phyloP scores from a whole-genome alignment of 2,797 vertebrate genomes.

The Carapus acus region DNA sequence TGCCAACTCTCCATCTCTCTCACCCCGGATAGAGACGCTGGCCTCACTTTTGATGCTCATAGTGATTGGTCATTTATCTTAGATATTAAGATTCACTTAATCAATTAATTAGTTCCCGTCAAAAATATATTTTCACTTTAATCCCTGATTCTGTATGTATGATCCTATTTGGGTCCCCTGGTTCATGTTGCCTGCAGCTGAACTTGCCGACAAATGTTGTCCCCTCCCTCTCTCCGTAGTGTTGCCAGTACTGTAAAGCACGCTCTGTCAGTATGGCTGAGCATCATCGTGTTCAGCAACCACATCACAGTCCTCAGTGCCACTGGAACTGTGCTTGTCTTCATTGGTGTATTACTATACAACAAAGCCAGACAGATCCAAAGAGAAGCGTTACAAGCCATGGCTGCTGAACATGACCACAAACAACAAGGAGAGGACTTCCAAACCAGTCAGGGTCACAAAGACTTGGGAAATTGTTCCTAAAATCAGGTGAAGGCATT shows the following conservation, averaged over 20 bases:
- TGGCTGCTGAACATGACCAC: constrained; percentile 60
- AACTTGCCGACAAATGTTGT: background rate
- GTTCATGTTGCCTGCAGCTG: too few species aligned
- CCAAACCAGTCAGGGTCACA: constrained; percentile 29
- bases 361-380: constrained; percentile 88
- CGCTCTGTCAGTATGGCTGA: constrained; percentile 93
- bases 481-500: constrained; percentile 6
- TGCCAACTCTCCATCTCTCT: too few species aligned
- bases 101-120: too few species aligned
- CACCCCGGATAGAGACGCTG: too few species aligned
- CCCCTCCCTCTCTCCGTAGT: constrained; percentile 58
- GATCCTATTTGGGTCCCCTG: too few species aligned
- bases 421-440: constrained; percentile 41
- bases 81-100: too few species aligned
- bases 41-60: too few species aligned
- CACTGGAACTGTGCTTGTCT: constrained; percentile 80
- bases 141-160: too few species aligned
- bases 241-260: constrained; percentile 97
- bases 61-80: too few species aligned
- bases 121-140: too few species aligned
- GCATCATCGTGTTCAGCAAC: constrained; percentile 92
- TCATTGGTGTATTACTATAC: constrained; percentile 84
- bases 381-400: constrained; percentile 70
- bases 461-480: background rate
- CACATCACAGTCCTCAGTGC: constrained; percentile 85